Evolutionary conservation across 1,140 invertebrate genomes (phyloP), one percentile per base, ranked within the genome.

Genomic region (Drosophila ercepeae): DNA sequence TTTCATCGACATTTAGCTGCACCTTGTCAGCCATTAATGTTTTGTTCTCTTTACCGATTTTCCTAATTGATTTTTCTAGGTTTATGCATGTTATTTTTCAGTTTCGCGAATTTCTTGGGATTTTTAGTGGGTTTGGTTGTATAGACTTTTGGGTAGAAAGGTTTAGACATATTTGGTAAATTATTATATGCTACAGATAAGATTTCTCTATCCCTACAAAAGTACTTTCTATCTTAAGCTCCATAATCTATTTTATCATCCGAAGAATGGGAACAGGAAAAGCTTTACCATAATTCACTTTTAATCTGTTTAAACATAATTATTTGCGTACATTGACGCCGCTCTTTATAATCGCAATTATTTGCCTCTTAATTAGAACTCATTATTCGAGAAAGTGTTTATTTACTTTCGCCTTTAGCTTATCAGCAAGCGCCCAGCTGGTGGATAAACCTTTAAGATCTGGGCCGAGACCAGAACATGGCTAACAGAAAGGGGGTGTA

Each of bases 311-410:
- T 27, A 58, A 75, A 79, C 63, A 78, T 44, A 60, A 18, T 18
- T 41, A 60, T 21, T 18, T 41, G 19, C 11, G 27, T 52, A 36
- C 42, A 53, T 77, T 70, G 55, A 58, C 71, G 48, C 52, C 54
- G 42, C 23, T 13, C 16, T 18, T 32, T 41, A 19, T 50, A 21
- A 21, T 29, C 39, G 13, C 51, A 4, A 8, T 18, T 86, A 52
- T 64, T 84, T 84, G 11, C 13, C 34, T 54, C 18, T 60, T 84
- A 81, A 81, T 84, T 81, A 79, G 61, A 68, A 36, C 59, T 32
- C 41, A 42, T 86, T 86, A 69, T 79, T 48, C 16, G 39, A 52
- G 11, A 55, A 75, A 57, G 5, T 76, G 63, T 81, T 73, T 86
- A 74, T 84, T 86, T 79, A 46, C 32, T 9, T 34, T 29, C 16